phyloP scores from a whole-genome alignment of 2,797 vertebrate species.

The Kryptopterus vitreolus region DNA sequence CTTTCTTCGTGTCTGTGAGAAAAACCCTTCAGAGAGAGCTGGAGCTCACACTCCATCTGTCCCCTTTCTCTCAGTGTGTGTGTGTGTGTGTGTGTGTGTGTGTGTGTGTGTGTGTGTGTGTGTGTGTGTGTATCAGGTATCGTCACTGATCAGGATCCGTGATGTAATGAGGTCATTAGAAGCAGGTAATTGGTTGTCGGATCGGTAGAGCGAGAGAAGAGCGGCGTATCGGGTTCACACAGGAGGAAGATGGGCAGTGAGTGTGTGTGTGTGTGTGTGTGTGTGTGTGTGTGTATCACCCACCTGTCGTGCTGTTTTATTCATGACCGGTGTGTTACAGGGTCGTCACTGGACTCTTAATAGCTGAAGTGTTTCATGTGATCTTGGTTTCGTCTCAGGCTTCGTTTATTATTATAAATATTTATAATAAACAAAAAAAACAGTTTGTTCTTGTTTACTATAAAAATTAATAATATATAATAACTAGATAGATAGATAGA shows the following conservation, averaged over 20 bases:
- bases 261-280: slow-evolving; percentile 30
- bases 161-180: slow-evolving; percentile 95
- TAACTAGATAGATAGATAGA: too few species aligned
- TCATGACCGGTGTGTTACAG: slow-evolving; percentile 5
- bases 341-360: background rate
- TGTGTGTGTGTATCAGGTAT: slow-evolving; percentile 56
- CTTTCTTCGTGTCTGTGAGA: background rate
- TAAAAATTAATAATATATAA: too few species aligned
- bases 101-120: slow-evolving; percentile 24
- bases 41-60: slow-evolving; percentile 38
- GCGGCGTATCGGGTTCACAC: slow-evolving; percentile 67
- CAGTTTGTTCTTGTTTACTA: background rate
- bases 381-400: background rate
- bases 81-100: background rate
- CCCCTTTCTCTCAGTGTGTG: slow-evolving; percentile 12
- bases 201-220: slow-evolving; percentile 75
- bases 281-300: slow-evolving; percentile 13
- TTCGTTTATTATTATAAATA: background rate
- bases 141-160: slow-evolving; percentile 51
- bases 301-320: slow-evolving; percentile 29
- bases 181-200: slow-evolving; percentile 87
- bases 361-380: slow-evolving; percentile 9
- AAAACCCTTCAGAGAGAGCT: background rate
- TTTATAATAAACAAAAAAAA: background rate
- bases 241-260: background rate